Evolutionary conservation across 2,113 vertebrate genomes (phyloP), one percentile per base, ranked within the genome.

Genomic region (Paratilapia polleni): DNA sequence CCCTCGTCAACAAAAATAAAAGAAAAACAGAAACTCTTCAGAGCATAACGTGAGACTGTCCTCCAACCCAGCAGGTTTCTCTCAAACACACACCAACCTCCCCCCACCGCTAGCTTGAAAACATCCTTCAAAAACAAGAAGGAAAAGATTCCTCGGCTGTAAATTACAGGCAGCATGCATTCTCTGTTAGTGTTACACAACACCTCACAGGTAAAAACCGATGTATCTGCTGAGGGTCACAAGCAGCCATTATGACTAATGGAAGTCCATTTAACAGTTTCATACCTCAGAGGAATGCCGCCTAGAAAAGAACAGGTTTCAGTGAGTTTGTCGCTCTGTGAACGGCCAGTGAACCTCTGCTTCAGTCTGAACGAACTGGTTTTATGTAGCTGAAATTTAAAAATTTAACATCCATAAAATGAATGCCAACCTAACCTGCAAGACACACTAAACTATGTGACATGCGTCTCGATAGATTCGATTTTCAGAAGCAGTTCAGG

Each of bases 1-100:
- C 15, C 15, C 12, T 14, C 31, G 59, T 43, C 52, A 60, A 31
- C 6, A 34, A 81, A n/a, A 81, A 59, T 26, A 70, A 12, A 52
- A 52, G 64, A 68, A 61, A 84, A 26, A 61, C n/a, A 70, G 47
- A 68, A 63, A 87, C 19, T 63, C 75, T n/a, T 75, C 83, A 61
- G 78, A 85, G 31, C 76, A 41, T 2, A 59, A 58, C 56, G 74
- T 54, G 49, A 89, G 9, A 83, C 38, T 60, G 80, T 76, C 77
- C 66, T 61, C 86, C 57, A 5, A 5, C 36, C 41, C 15, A 83
- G 62, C 82, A 79, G 80, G 80, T 89, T 87, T 84, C 43, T 26
- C n/a, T 28, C 47, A 54, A 49, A 64, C 54, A 36, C 38, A 64
- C 36, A 60, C 19, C 70, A 8, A 52, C 15, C 13, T 3, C 20